A percentile compares a stretch with the other conserved stretches of the same genome.
Conservation (phyloP, 2,797 vertebrate species). For the Acipenser transmontanus region DNA sequence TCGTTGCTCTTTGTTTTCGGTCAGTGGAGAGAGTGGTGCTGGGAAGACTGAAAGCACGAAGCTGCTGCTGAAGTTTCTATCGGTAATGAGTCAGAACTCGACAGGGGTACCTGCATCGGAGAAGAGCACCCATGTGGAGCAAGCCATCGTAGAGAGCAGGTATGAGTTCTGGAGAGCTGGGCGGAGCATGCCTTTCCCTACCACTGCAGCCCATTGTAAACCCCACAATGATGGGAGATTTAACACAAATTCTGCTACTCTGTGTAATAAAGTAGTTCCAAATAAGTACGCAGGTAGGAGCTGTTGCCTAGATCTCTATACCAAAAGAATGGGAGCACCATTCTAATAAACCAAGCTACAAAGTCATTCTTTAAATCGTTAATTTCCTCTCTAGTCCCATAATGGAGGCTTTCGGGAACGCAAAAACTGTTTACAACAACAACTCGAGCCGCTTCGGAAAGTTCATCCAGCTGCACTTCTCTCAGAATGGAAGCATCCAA, state of each 20-base stretch:
- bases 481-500: conserved; percentile 81
- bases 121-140: conserved; percentile 75
- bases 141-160: conserved; percentile 88
- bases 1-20: neutral
- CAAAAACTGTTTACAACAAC: conserved; percentile 89
- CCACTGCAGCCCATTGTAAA: no score
- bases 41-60: conserved; percentile 94
- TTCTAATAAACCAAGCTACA: no score
- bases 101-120: conserved; percentile 54
- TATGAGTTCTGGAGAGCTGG: conserved; percentile 26
- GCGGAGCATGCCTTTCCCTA: no score
- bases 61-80: conserved; percentile 81
- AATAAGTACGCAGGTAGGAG: neutral
- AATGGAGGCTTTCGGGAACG: conserved; percentile 87
- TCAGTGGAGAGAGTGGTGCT: conserved; percentile 82
- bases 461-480: conserved; percentile 88
- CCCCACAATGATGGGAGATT: no score
- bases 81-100: conserved; percentile 81
- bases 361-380: neutral
- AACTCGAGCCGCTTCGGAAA: conserved; percentile 91
- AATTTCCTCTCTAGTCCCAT: conserved; percentile 64
- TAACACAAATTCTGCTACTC: no score
- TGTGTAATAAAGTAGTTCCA: neutral
- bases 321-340: neutral
- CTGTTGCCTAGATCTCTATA: neutral